Base-by-base conservation (phyloP, 1,140 invertebrate species). In the Drosophila takahashii region DNA sequence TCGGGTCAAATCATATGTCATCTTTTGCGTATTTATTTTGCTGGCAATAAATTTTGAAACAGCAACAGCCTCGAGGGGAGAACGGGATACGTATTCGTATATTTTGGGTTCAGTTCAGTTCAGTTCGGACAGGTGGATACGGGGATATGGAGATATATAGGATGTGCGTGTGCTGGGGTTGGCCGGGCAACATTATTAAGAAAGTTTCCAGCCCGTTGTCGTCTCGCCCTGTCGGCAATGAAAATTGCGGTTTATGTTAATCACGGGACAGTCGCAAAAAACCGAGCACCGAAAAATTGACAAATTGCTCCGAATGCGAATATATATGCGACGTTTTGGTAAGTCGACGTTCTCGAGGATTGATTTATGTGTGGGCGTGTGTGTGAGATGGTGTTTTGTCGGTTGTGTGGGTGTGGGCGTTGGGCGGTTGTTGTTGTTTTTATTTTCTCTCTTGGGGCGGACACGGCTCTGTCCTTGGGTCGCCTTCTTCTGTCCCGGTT, bases 11-110 rank as follows among this genome's bases (percentile, higher is more conserved):
- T 89, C 84, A 84, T 89, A 90, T 89, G 84, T 89, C 84, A 89
- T 89, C 85, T 89, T 89, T 83, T 84, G 77, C 84, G 77, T 86
- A 86, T 86, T 81, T 85, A 85, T 86, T 86, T 78, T 64, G 81
- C 56, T 45, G 76, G 69, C 53, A 79, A 69, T 69, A 81, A 74
- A 85, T 81, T 85, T 73, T 77, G 66, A 64, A 83, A 61, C 76
- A 70, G 73, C 64, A 77, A 77, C 65, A 70, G 74, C 58, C 39
- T 41, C 37, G 29, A 37, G 48, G 53, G 29, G 22, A 7, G 9
- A 13, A 36, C 18, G n/a, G 29, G 11, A 44, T 16, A 2, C 22
- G 22, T 16, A 41, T 47, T 5, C 27, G 11, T 2, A n/a, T 7
- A 29, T 51, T 39, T 39, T 13, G 47, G 48, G 47, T 8, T 50